phyloP scores from a whole-genome alignment of 2,113 vertebrate species.

The Pterocles orientalis region DNA sequence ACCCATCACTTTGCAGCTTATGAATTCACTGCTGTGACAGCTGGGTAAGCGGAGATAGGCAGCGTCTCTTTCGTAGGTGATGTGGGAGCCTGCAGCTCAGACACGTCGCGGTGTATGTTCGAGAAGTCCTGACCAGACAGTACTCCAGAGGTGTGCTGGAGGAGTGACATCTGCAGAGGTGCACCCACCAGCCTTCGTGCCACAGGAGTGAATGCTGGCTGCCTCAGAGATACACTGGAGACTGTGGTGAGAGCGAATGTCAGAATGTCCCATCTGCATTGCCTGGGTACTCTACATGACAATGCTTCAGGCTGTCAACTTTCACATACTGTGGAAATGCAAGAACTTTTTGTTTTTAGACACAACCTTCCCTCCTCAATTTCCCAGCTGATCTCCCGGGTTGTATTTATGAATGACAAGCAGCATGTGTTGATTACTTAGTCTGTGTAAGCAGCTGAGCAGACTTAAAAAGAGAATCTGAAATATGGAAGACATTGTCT shows the following conservation, averaged over 20 bases:
- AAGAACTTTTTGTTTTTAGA: not conserved
- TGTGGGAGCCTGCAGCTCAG: fast-evolving
- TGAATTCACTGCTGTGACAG: not conserved
- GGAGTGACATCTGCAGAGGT: not conserved
- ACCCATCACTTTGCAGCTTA: fast-evolving
- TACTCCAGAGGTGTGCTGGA: not conserved
- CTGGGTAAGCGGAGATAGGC: not conserved
- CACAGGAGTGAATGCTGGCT: not conserved
- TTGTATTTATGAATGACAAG: not conserved
- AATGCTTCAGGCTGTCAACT: fast-evolving
- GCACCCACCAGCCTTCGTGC: not conserved
- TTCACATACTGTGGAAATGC: not conserved
- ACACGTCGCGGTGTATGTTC: not conserved
- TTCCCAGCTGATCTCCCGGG: not conserved
- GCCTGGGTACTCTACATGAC: not conserved
- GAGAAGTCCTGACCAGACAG: not conserved
- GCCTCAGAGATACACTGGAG: not conserved
- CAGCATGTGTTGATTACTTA: not conserved
- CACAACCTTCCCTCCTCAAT: not conserved
- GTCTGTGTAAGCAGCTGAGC: not conserved
- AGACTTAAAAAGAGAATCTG: not conserved
- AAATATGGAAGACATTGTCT: not conserved
- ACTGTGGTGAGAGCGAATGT: not conserved
- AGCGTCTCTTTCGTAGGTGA: fast-evolving
- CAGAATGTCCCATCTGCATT: not conserved